phyloP scores from a whole-genome alignment of 2,888 invertebrate genomes.

The Agapetus fuscipes region DNA sequence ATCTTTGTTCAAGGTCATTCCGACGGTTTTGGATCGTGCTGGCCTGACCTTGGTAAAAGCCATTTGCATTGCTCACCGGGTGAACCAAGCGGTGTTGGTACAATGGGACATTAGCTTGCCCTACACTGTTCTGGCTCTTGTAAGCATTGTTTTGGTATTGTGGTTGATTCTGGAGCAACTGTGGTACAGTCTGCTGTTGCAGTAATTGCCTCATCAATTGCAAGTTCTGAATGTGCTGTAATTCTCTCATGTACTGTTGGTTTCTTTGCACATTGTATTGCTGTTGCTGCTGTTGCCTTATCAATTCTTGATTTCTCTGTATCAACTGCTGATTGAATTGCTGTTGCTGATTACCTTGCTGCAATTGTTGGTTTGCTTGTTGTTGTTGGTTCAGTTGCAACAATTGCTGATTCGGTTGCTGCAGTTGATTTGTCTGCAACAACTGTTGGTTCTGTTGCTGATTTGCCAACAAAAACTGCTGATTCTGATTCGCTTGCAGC shows the following conservation, averaged over 20 bases:
- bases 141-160: slow-evolving; percentile 13
- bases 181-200: slow-evolving; percentile 24
- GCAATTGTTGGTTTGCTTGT: slow-evolving; percentile 24
- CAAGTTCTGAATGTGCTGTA: slow-evolving; percentile 21
- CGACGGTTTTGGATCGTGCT: slow-evolving; percentile 7
- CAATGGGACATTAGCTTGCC: slow-evolving; percentile 3
- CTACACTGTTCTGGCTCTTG: slow-evolving; percentile 2
- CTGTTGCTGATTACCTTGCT: slow-evolving; percentile 24
- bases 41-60: slow-evolving; percentile 11
- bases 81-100: slow-evolving; percentile 17
- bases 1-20: slow-evolving; percentile 25
- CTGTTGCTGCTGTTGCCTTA: slow-evolving; percentile 24
- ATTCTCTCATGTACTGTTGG: slow-evolving; percentile 13
- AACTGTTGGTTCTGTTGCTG: slow-evolving; percentile 23
- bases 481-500: slow-evolving; percentile 21
- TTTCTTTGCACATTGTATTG: slow-evolving; percentile 24
- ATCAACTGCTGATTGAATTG: slow-evolving; percentile 23
- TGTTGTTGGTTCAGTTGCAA: slow-evolving; percentile 25
- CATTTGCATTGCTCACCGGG: slow-evolving; percentile 9
- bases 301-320: slow-evolving; percentile 24
- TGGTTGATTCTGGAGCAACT: slow-evolving; percentile 26
- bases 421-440: slow-evolving; percentile 26
- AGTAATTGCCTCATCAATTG: slow-evolving; percentile 25
- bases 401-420: slow-evolving; percentile 22
- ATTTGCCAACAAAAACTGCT: slow-evolving; percentile 17